Percentiles rank a stretch among this genome's conserved stretches.
These are phyloP conservation scores for Cardiocondyla obscurior DNA, from an alignment of 1,140 invertebrate genomes.

Conservation along the genomic window DNA sequence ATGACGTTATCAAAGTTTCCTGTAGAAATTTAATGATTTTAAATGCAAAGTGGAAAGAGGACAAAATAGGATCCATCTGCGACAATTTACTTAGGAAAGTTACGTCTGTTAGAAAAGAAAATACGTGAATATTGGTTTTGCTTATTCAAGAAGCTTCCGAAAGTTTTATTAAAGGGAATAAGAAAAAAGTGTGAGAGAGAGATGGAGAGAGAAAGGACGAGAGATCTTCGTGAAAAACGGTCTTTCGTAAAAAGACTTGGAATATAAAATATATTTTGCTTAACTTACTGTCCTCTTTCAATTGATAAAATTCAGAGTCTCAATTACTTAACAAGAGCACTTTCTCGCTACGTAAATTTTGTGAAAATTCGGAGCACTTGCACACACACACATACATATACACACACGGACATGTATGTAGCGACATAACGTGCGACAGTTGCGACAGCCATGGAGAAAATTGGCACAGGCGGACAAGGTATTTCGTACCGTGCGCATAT, in stretches of 20 bases:
- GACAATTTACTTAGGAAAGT: constrained; percentile 21
- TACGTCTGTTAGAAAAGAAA: not conserved
- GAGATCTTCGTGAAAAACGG: not conserved
- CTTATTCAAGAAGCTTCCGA: not conserved
- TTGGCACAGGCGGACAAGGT: constrained; percentile 37
- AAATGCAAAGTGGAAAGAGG: not conserved
- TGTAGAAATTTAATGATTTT: not conserved
- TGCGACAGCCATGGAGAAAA: constrained; percentile 32
- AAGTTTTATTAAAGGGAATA: not conserved
- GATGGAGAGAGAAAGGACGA: too few relatives aligned
- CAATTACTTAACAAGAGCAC: constrained; percentile 5
- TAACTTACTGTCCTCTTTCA: not conserved
- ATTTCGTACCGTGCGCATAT: constrained; percentile 44
- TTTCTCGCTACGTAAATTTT: constrained; percentile 10
- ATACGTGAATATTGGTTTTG: constrained; percentile 8
- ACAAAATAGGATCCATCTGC: not conserved
- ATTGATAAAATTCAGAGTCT: not conserved
- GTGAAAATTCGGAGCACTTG: constrained; percentile 8
- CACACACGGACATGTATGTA: not conserved
- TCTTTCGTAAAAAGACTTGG: not conserved
- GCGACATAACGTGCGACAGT: constrained; percentile 22
- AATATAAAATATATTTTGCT: not conserved
- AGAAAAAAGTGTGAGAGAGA: too few relatives aligned
- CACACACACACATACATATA: not conserved
- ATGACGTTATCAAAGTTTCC: not conserved